Conservation (phyloP, 2,797 vertebrate genomes). For the Microctenopoma stevenorrisi region DNA sequence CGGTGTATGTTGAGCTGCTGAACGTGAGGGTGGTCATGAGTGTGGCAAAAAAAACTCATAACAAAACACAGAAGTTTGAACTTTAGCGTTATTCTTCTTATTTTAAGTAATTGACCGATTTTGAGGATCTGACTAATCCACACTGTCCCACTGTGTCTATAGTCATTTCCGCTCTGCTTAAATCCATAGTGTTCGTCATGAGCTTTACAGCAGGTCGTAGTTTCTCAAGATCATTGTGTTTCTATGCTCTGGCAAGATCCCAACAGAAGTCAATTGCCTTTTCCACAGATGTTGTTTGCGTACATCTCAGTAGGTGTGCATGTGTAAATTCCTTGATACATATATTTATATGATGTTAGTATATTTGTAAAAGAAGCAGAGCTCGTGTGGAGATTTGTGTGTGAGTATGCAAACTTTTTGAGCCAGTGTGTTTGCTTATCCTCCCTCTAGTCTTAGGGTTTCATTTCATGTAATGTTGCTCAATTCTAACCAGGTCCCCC, state of each 20-base stretch:
- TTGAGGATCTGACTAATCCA: background rate
- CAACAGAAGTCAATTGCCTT: slow-evolving; percentile 29
- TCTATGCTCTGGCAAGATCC: slow-evolving; percentile 43
- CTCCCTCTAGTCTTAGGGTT: slow-evolving; percentile 51
- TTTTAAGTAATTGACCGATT: slow-evolving; percentile 9
- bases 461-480: slow-evolving; percentile 73
- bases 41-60: background rate
- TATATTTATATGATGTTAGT: slow-evolving; percentile 45
- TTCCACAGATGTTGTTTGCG: slow-evolving; percentile 30
- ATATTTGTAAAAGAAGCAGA: slow-evolving; percentile 25
- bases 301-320: slow-evolving; percentile 44
- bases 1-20: background rate
- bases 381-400: slow-evolving; percentile 44
- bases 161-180: slow-evolving; percentile 26
- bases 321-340: slow-evolving; percentile 40
- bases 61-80: no score
- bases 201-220: slow-evolving; percentile 21
- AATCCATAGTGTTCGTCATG: slow-evolving; percentile 25
- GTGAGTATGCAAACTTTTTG: slow-evolving; percentile 6
- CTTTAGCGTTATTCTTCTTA: background rate
- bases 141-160: slow-evolving; percentile 6
- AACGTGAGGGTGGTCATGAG: background rate
- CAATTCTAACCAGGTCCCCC: slow-evolving; percentile 75
- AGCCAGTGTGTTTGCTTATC: slow-evolving; percentile 58
- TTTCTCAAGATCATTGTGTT: slow-evolving; percentile 29